Evolutionary conservation across 2,888 invertebrate species (phyloP), one percentile per base, ranked within the genome.

Genomic region (Agrochola lota): DNA sequence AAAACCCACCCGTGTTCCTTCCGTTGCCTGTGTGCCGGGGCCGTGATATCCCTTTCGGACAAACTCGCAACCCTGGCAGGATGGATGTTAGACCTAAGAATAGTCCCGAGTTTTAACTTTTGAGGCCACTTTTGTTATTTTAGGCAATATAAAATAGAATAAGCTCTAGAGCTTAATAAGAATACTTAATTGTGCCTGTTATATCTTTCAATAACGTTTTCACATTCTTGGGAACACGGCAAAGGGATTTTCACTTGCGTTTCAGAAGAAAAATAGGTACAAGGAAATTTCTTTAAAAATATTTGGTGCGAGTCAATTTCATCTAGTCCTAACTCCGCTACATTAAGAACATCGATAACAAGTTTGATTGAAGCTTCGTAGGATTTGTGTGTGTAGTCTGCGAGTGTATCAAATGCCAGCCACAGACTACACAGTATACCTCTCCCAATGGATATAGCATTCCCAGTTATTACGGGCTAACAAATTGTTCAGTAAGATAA

Each of bases 331-430:
- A 17, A n/a, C 30, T 52, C 12, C n/a, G 11, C 30, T 49, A 9
- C 12, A 64, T 64, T 66, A 75, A 17, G 23, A 35, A 6, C 43
- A 15, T 26, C 49, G 26, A 81, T 59, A 81, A 26, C 30, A 20
- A 64, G 23, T 66, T 59, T 59, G 17, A 81, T 43, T 74, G 57
- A 52, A 52, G 12, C 30, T 12, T 35, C 52, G 35, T 57, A 40
- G 78, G 15, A 67, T 55, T 57, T 3, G n/a, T 43, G n/a, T 83
- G 46, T 68, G 40, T 67, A 62, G 57, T 59, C 57, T 57, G 83
- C 30, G 67, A 57, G 63, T 68, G 55, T 52, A 64, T 80, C 78
- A 80, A 83, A 80, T n/a, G 26, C n/a, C 30, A 52, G 20, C 30
- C 57, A 49, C 17, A 57, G 17, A 46, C 46, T 77, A 62, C 30